These are phyloP conservation scores for Hyles vespertilio DNA, from an alignment of 1,140 invertebrate genomes.

Conservation along the genomic window DNA sequence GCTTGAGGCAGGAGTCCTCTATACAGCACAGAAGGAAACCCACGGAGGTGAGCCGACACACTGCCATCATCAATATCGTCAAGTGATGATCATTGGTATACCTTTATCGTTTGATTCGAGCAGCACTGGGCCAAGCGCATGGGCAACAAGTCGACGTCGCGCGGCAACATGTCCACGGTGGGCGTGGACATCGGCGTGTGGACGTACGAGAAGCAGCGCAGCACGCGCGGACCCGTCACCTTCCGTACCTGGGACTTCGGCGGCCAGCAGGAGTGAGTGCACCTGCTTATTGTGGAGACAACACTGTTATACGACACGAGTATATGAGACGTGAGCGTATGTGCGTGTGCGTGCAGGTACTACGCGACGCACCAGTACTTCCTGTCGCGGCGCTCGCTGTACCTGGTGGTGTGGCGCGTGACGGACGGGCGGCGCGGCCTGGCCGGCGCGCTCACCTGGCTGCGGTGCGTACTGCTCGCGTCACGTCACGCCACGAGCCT, in stretches of 20 bases:
- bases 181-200: slow-evolving; percentile 98
- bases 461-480: slow-evolving; percentile 77
- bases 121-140: slow-evolving; percentile 95
- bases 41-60: slow-evolving; percentile 77
- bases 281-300: neutral
- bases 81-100: neutral
- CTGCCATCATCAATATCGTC: slow-evolving; percentile 7
- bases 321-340: neutral
- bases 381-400: slow-evolving; percentile 95
- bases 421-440: slow-evolving; percentile 95
- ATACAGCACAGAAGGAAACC: slow-evolving; percentile 84
- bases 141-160: slow-evolving; percentile 88
- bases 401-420: slow-evolving; percentile 96
- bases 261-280: slow-evolving; percentile 90
- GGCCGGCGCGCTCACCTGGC: slow-evolving; percentile 94
- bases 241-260: slow-evolving; percentile 99
- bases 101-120: neutral
- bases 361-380: slow-evolving; percentile 99
- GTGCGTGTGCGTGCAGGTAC: slow-evolving; percentile 76
- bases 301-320: neutral
- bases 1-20: slow-evolving; percentile 90
- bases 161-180: slow-evolving; percentile 93
- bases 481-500: neutral
- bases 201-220: slow-evolving; percentile 90
- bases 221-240: slow-evolving; percentile 90